phyloP scores from a whole-genome alignment of 1,140 invertebrate genomes.

The Heliconius hewitsoni region DNA sequence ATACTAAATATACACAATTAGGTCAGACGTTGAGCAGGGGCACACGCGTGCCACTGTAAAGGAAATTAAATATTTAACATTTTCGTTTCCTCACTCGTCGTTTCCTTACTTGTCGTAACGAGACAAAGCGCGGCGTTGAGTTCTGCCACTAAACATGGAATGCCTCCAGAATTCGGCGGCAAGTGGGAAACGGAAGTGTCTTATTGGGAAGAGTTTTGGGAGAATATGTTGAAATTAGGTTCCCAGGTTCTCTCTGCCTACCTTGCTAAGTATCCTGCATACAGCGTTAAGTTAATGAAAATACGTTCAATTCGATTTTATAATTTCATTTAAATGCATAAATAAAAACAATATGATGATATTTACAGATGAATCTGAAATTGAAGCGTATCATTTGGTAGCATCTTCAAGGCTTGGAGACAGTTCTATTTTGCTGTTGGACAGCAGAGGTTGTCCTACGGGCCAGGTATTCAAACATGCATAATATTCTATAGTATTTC shows the following conservation, averaged over 20 bases:
- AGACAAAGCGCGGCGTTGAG: background rate
- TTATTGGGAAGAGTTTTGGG: background rate
- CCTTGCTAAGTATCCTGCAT: no score
- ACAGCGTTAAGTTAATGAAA: no score
- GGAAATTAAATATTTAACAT: background rate
- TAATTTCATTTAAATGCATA: background rate
- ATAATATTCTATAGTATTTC: background rate
- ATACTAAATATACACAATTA: no score
- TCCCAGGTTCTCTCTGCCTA: background rate
- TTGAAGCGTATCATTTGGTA: conserved; percentile 82
- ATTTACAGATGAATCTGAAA: conserved; percentile 64
- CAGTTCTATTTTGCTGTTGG: conserved; percentile 82
- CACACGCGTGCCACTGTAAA: no score
- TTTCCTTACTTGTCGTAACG: background rate
- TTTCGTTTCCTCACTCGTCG: background rate
- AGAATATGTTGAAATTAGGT: background rate
- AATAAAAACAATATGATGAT: background rate
- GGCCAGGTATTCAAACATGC: conserved; percentile 64
- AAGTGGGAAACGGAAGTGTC: no score
- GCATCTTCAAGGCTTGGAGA: conserved; percentile 78
- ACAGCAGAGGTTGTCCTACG: conserved; percentile 84
- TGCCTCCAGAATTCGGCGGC: background rate
- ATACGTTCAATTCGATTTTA: background rate
- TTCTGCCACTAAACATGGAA: background rate
- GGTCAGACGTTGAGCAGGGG: no score